A percentile compares a stretch with the other conserved stretches of the same genome.
phyloP scores from a whole-genome alignment of 2,888 invertebrate genomes.

The Cancer borealis region DNA sequence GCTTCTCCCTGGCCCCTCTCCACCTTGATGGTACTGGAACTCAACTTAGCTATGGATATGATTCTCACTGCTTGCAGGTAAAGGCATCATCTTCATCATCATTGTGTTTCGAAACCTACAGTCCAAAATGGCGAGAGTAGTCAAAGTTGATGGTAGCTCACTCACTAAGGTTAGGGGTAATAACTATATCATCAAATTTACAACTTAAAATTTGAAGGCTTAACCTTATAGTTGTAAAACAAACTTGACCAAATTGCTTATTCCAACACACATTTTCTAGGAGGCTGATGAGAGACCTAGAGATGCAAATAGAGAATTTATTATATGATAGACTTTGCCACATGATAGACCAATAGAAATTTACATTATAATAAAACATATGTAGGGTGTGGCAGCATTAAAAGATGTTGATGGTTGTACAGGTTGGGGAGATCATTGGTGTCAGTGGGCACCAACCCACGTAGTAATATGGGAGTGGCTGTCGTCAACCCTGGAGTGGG shows the following conservation, averaged over 20 bases:
- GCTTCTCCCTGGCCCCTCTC: constrained; percentile 80
- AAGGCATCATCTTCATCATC: constrained; percentile 58
- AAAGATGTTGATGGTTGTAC: constrained; percentile 51
- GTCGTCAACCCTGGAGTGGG: constrained; percentile 84
- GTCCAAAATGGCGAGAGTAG: neutral
- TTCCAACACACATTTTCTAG: no score
- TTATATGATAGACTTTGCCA: no score
- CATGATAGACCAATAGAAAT: no score
- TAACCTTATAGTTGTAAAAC: no score
- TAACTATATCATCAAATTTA: no score
- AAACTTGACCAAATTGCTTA: no score
- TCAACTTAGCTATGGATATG: constrained; percentile 84
- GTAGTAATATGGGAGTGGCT: constrained; percentile 83
- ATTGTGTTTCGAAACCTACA: neutral
- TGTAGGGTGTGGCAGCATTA: neutral
- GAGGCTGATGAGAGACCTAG: no score
- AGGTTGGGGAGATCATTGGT: constrained; percentile 83
- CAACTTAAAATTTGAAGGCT: no score
- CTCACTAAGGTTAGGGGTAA: no score
- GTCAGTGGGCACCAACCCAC: constrained; percentile 83
- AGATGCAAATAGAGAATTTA: no score
- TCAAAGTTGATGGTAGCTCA: neutral
- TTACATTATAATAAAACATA: neutral
- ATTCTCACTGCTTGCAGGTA: constrained; percentile 83
- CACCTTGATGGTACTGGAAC: constrained; percentile 81